Conservation (phyloP, 2,888 invertebrate species). For the Reticulitermes lucifugus region DNA sequence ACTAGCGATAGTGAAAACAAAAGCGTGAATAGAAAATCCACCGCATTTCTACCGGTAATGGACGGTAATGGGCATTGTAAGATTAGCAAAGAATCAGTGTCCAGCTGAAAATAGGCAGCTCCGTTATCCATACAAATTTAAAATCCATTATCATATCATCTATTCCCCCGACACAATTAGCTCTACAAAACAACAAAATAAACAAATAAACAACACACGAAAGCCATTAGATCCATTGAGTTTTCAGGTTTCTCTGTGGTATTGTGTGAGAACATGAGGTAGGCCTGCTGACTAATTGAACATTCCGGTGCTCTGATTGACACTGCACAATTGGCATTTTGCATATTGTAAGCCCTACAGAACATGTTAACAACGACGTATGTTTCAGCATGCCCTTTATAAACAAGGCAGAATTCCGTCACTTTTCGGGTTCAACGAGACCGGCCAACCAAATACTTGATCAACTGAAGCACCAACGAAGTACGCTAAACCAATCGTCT, state of each 20-base stretch:
- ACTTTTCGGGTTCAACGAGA: too few species aligned
- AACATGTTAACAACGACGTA: not conserved
- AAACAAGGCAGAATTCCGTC: not conserved
- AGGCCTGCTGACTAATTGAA: not conserved
- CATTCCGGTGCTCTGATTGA: not conserved
- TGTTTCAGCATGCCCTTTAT: not conserved
- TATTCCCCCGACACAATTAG: constrained; percentile 9
- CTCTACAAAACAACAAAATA: not conserved
- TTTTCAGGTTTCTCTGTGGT: too few species aligned
- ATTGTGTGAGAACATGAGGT: too few species aligned
- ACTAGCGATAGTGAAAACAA: not conserved
- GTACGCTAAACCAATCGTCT: too few species aligned
- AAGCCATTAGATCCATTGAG: too few species aligned
- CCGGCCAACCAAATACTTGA: too few species aligned
- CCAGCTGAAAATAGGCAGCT: not conserved
- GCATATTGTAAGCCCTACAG: too few species aligned
- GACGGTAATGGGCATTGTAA: not conserved
- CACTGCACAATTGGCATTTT: not conserved
- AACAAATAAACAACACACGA: too few species aligned
- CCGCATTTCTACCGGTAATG: not conserved
- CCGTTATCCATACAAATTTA: constrained; percentile 1
- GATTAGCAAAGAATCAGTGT: not conserved
- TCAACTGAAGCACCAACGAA: too few species aligned
- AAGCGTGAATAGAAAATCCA: not conserved
- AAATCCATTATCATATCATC: constrained; percentile 10